Base-by-base conservation (phyloP, 2,797 vertebrate species). In the Esox lucius region DNA sequence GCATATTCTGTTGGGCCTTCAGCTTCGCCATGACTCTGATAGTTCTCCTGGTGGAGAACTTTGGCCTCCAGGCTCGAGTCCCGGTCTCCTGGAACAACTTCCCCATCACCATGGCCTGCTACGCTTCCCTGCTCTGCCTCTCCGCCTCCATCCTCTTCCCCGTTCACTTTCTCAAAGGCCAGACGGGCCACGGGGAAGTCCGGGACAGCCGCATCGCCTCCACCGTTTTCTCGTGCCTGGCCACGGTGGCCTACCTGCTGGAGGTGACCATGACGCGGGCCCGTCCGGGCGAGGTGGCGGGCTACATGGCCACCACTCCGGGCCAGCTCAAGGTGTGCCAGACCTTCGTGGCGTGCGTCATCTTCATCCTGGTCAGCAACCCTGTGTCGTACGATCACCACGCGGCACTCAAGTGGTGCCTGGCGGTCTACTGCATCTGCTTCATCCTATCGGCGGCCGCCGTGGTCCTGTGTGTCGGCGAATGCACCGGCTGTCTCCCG, bases 381-480 rank as follows among this genome's bases (percentile, higher is more conserved):
- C 93, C 76, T 0, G 0, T 80, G 39, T 85, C 68, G 0, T 96
- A 97, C 9, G 16, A 92, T 0, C 0, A 0, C 0, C 68, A 91
- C 0, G 1, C 92, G 0, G 95, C 91, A 0, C 62, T 96, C 39
- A 91, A 94, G 82, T 97, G 96, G 95, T 97, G 96, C 75, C 88
- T 97, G 91, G 94, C 96, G 0, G 96, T 97, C 1, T 97, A 96
- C 77, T 95, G 95, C 88, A 94, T 97, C 88, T 97, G 96, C 83
- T 97, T 97, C 91, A 95, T 97, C 82, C 84, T 97, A 9, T 95
- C 96, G 0, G 93, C 95, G 1, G 91, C 88, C 1, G 91, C 96
- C 74, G 94, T 97, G 76, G 87, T 96, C 77, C 84, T 97, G 73
- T 96, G 91, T 56, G 90, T 97, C 22, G 94, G 94, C 0, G 95